Evolutionary conservation across 2,113 vertebrate genomes (phyloP), one percentile per base, ranked within the genome.

Genomic region (Physeter macrocephalus): DNA sequence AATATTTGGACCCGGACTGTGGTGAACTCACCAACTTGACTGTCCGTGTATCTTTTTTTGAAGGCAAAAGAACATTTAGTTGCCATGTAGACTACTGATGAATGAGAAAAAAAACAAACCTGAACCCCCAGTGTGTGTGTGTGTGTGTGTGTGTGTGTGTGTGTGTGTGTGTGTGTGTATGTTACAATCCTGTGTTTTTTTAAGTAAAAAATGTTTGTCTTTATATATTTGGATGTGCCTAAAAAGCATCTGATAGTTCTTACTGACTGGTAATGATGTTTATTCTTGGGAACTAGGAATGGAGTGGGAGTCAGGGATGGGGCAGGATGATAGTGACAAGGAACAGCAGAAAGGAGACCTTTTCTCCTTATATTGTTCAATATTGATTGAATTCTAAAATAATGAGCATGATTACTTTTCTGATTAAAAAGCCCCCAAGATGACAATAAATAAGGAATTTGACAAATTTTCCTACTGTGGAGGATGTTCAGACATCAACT

Each of bases 371-470:
- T 41, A 18, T 13, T 59, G 72, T 94, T 93, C 21, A 29, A 6
- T 95, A 94, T 77, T 96, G 84, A 67, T 72, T 91, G 31, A 77
- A 71, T 86, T 92, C 74, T 86, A 49, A 88, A 87, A 66, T 66
- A 85, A 67, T 54, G 31, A 86, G 31, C 81, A 15, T 46, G 13
- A 43, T 46, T 92, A 54, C 27, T 92, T 96, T 94, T 74, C 43
- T 81, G 69, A 82, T 69, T 49, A n/a, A 96, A 93, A 92, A 67
- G 7, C 21, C 27, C 34, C 17, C 29, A 66, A 83, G 25, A 31
- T 87, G 71, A 82, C 52, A 72, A 18, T 82, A 87, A 94, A 27
- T 41, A 88, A 89, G 69, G 77, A 74, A 34, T 90, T 85, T 96
- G 96, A 52, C 36, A 86, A 6, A 43, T 83, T 92, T 90, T 86